These are phyloP conservation scores for Dufourea novaeangliae DNA, from an alignment of 1,140 invertebrate genomes.

Conservation along the genomic window DNA sequence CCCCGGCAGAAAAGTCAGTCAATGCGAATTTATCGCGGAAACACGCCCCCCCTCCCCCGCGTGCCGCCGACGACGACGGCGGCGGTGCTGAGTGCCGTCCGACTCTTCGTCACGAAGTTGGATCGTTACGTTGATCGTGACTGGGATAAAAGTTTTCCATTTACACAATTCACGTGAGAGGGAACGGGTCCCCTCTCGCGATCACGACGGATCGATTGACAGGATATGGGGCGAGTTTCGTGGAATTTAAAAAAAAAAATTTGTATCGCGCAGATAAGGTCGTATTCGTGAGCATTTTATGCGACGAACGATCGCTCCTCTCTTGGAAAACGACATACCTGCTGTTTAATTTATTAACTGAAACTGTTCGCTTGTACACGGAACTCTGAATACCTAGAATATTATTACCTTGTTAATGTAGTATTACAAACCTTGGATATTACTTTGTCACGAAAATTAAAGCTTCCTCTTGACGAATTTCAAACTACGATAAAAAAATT, in stretches of 20 bases:
- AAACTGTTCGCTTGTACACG: too few species aligned
- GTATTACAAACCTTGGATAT: too few species aligned
- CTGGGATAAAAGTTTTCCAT: constrained; percentile 39
- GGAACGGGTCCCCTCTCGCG: neutral
- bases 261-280: neutral
- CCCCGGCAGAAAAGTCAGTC: constrained; percentile 44
- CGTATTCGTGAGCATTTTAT: neutral
- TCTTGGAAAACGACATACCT: neutral
- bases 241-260: neutral
- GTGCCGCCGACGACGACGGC: neutral
- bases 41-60: neutral
- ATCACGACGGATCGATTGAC: neutral
- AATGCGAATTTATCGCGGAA: constrained; percentile 57
- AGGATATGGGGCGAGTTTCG: neutral
- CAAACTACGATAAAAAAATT: too few species aligned
- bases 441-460: too few species aligned
- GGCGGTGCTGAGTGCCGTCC: neutral
- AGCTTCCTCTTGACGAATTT: too few species aligned
- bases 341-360: neutral
- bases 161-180: neutral
- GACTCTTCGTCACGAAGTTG: constrained; percentile 27
- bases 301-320: neutral
- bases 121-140: constrained; percentile 29
- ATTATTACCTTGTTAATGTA: too few species aligned
- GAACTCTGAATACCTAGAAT: too few species aligned